Evolutionary conservation across 2,797 vertebrate species (phyloP), one percentile per base, ranked within the genome.

Genomic region (Mionectes olivaceus): DNA sequence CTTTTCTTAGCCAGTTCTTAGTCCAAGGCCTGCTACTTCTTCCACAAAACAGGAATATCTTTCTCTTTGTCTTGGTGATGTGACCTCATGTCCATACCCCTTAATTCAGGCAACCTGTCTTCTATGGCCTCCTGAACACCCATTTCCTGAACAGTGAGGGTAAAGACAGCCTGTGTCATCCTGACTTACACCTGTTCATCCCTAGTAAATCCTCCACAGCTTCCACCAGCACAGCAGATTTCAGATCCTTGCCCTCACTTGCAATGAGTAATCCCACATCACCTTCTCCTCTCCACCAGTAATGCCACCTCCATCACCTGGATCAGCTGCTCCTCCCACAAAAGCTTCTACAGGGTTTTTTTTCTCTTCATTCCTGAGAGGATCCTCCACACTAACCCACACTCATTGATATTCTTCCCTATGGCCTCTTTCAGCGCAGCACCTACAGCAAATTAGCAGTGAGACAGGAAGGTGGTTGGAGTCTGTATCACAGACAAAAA

Each of bases 321-420:
- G 8, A 74, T 11, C 64, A 55, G 68, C 59, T 46, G 41, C 56
- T 90, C 27, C 68, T 80, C 59, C 46, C 57, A 32, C 68, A 69
- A 10, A 63, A 43, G 43, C 37, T 77, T 61, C 87, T 24, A 19
- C 12, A 17, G 28, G 37, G 39, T 11, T 47, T 65, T 23, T 22
- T 80, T 67, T 37, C 43, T 65, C 37, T 30, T 32, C 61, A 71
- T 60, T 57, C 57, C 78, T 17, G 39, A 68, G 50, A 28, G 10
- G 57, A 57, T 28, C 57, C 18, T 61, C 50, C 82, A 83, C 65
- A 43, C 47, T 5, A 33, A 39, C n/a, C 77, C 2, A 2, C 2
- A 15, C 83, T 94, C 89, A 94, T 79, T 95, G 89, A 93, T 90
- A 97, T 96, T 95, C 94, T 44, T 94, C 87, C 76, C 89, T 49